These are phyloP conservation scores for Notolabrus celidotus DNA, from an alignment of 2,797 vertebrate genomes.

Conservation along the genomic window DNA sequence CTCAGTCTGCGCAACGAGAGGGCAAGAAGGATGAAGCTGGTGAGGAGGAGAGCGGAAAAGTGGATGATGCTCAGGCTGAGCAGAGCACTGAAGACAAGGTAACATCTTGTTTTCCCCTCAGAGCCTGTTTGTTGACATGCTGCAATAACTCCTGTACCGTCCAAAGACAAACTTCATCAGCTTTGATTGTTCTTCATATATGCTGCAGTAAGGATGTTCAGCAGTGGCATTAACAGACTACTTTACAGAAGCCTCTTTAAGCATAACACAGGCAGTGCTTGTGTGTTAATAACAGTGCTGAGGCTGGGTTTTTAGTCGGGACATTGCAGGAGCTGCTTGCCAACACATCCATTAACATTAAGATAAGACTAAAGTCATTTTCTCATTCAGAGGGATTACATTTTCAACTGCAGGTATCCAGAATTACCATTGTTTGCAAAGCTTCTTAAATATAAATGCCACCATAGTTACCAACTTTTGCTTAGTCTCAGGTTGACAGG, in stretches of 20 bases:
- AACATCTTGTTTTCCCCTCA: background rate
- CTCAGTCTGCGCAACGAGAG: constrained; percentile 87
- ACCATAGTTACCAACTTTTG: background rate
- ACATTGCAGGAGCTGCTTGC: constrained; percentile 46
- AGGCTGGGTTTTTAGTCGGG: constrained; percentile 41
- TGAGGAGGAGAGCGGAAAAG: constrained; percentile 66
- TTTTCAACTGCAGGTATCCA: background rate
- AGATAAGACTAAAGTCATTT: constrained; percentile 10
- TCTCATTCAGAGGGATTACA: background rate
- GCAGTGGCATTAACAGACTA: background rate
- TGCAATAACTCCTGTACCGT: background rate
- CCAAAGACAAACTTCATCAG: constrained; percentile 2
- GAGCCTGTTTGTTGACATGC: background rate
- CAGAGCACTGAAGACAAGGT: constrained; percentile 71
- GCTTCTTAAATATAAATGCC: background rate
- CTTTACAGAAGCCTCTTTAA: background rate
- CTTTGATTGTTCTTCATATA: background rate
- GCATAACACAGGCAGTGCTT: background rate
- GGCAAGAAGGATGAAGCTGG: constrained; percentile 65
- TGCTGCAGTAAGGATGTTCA: background rate
- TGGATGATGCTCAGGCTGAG: constrained; percentile 58
- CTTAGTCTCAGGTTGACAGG: background rate
- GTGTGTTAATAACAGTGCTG: constrained; percentile 44
- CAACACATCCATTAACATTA: constrained; percentile 53
- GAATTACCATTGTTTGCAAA: background rate